Evolutionary conservation across 2,888 invertebrate species (phyloP), one percentile per base, ranked within the genome.

Genomic region (Chalcis sispes): DNA sequence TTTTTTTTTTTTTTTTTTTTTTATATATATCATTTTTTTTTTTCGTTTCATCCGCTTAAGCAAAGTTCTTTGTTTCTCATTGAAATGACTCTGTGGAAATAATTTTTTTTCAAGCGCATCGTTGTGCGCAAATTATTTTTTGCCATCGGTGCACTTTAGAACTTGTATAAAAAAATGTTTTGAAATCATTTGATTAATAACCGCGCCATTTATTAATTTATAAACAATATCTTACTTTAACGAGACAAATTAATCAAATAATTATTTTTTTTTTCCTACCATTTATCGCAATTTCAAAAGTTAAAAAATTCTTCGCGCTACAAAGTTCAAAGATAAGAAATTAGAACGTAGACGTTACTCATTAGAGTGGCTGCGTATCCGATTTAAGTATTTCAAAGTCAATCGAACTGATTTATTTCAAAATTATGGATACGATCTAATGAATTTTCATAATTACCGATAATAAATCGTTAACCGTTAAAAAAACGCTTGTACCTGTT

Each of bases 261-360:
- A 56, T 20, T 62, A 48, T 62, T 48, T 66, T 67, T 64, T 7
- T 29, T 29, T 29, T 0, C 20, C 15, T 29, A 56, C n/a, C n/a
- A n/a, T 56, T 27, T 7, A 56, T 27, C 15, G 25, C 23, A 32
- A 58, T 23, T 23, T 40, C n/a, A 27, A 64, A 32, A 67, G 18
- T 58, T 54, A 52, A 59, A 58, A 1, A 20, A 36, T 20, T 20
- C 20, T 50, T 1, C 50, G 20, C 20, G 15, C n/a, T 61, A 48
- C 66, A 66, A 70, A 71, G 75, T 65, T 42, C 65, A 65, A 25
- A 23, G 71, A 70, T 65, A 75, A 71, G 71, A 20, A 36, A 20
- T 56, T 62, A 15, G 66, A 58, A 20, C 59, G 50, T 13, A 20
- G 50, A 27, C 10, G 42, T 67, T 67, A 66, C 48, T 48, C 48